Evolutionary conservation across 2,797 vertebrate species (phyloP).

Genomic region (Protosalanx chinensis): DNA sequence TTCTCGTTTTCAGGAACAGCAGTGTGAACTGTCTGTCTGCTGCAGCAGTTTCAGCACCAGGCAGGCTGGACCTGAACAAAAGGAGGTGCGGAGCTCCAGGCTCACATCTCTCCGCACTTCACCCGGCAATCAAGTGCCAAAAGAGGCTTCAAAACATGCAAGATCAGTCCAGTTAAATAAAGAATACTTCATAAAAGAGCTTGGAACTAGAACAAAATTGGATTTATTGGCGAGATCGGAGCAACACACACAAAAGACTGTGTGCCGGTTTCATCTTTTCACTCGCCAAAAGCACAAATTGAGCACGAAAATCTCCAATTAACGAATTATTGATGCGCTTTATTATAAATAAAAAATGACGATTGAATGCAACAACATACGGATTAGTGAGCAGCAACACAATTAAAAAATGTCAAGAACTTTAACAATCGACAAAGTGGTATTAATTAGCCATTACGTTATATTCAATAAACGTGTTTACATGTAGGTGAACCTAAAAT

Average conservation of each 20-base stretch:
- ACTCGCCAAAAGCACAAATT: background rate
- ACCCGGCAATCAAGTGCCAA: constrained; percentile 9
- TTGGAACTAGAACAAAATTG: too few species aligned
- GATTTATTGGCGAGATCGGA: background rate
- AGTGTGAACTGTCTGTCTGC: constrained; percentile 16
- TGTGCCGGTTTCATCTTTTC: background rate
- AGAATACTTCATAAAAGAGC: background rate
- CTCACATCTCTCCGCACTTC: constrained; percentile 16
- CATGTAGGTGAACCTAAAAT: background rate
- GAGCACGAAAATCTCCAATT: too few species aligned
- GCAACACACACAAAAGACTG: background rate
- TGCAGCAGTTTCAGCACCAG: constrained; percentile 63
- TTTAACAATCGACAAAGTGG: background rate
- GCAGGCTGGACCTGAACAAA: constrained; percentile 74
- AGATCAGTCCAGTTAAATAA: background rate
- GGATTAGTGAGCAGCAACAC: constrained; percentile 7
- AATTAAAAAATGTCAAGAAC: background rate
- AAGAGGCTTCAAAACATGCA: background rate
- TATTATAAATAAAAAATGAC: background rate
- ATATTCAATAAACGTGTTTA: background rate
- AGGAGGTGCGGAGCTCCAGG: constrained; percentile 34
- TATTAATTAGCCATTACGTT: background rate
- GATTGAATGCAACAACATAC: constrained; percentile 2
- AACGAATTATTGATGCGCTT: too few species aligned
- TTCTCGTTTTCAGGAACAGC: background rate